Percentiles rank a stretch among this genome's conserved stretches.
Evolutionary conservation across 2,888 invertebrate species (phyloP).

Genomic region (Graphium colonna): DNA sequence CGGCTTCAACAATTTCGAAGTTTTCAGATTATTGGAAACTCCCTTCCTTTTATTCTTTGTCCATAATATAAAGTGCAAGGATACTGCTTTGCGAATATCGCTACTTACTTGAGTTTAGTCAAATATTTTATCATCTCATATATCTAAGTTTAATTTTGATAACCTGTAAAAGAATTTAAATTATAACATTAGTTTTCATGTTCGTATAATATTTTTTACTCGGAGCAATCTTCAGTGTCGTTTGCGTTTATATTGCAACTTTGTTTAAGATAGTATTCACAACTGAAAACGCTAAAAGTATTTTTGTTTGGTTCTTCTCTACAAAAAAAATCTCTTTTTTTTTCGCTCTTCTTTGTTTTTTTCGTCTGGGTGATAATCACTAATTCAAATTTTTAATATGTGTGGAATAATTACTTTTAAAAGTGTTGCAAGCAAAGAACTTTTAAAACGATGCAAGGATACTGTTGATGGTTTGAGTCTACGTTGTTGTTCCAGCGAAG

Average conservation of each 20-base stretch:
- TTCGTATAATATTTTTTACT: no score
- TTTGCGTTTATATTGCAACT: neutral
- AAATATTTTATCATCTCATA: neutral
- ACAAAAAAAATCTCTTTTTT: neutral
- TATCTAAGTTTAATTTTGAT: neutral
- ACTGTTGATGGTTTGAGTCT: no score
- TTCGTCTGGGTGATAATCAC: neutral
- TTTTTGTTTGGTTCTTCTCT: neutral
- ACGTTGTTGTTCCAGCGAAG: conserved; percentile 35
- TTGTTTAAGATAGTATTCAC: neutral
- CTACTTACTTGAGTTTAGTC: neutral
- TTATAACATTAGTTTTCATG: neutral
- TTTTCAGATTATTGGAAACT: conserved; percentile 21
- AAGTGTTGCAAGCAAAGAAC: no score
- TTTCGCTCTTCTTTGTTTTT: neutral
- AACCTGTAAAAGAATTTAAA: neutral
- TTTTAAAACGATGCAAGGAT: no score
- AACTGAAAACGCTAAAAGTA: neutral
- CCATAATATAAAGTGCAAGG: conserved; percentile 17
- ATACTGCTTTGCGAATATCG: conserved; percentile 1
- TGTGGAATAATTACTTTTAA: conserved; percentile 32
- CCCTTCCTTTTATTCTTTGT: conserved; percentile 13
- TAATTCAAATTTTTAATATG: no score
- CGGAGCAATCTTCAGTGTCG: no score
- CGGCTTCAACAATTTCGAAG: conserved; percentile 24